A percentile compares a stretch with the other conserved stretches of the same genome.
phyloP scores from a whole-genome alignment of 1,140 invertebrate species.

The Halictus rubicundus region DNA sequence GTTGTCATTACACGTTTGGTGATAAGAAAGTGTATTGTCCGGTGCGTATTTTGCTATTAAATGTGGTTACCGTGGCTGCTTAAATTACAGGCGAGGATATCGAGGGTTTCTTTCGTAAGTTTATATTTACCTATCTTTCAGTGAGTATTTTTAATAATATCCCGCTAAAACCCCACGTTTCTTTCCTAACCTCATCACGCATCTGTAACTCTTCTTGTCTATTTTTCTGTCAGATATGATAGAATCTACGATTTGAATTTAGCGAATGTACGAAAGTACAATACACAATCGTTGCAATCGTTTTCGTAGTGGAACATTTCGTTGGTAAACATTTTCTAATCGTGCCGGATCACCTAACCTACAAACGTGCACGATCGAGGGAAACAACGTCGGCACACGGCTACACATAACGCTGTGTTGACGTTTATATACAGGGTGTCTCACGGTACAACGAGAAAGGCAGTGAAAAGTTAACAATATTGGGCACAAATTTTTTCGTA shows the following conservation, averaged over 20 bases:
- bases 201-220: not conserved
- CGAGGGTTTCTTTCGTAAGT: not conserved
- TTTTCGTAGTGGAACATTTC: not conserved
- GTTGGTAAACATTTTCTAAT: not conserved
- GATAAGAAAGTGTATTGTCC: not conserved
- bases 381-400: not conserved
- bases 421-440: not conserved
- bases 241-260: not conserved
- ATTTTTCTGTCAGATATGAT: not conserved
- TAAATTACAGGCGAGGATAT: not conserved
- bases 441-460: too few relatives aligned
- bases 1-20: not conserved
- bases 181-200: slow-evolving; percentile 1
- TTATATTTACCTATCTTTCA: not conserved
- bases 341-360: slow-evolving; percentile 21
- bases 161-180: not conserved
- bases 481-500: too few relatives aligned
- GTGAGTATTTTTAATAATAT: not conserved
- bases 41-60: not conserved
- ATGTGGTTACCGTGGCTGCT: not conserved
- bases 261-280: not conserved
- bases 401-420: not conserved
- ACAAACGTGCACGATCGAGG: not conserved
- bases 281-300: not conserved
- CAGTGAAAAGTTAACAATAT: too few relatives aligned